Evolutionary conservation across 2,888 invertebrate species (phyloP), one percentile per base, ranked within the genome.

Genomic region (Agapostemon virescens): DNA sequence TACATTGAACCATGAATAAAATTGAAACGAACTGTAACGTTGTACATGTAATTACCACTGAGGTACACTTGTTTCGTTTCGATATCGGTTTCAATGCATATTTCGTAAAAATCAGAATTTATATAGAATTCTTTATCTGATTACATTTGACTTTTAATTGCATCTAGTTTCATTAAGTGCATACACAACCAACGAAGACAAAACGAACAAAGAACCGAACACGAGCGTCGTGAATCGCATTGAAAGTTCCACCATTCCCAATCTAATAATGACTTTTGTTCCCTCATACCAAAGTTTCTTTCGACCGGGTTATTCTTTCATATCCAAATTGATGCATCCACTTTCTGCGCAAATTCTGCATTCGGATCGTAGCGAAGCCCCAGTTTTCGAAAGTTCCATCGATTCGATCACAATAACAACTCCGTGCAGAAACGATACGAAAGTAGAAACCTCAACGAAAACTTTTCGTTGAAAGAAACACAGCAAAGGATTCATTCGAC

Each of bases 301-400:
- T 77, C 55, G 26, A 15, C 2, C 55, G 26, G 26, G 26, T 26
- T 82, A 84, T 82, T 82, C 80, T 77, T 74, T 66, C 70, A 64
- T 78, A 72, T 77, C 66, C 75, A 80, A 82, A 86, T 83, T 49
- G 78, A 77, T 77, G 82, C 73, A 69, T 75, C 74, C 79, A 73
- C 76, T 70, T 85, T 81, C 80, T 73, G 26, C 61, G 73, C 67
- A 66, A 81, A 58, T 30, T 58, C 58, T 86, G 81, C 82, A 82
- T 82, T 30, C 20, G 52, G 9, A n/a, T n/a, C n/a, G 49, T 2
- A 33, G 33, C 33, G 5, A 49, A 36, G 38, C 20, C 49, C 13
- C 63, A 20, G 38, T 30, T 55, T 23, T 33, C 13, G 58, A 11
- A 79, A 81, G 77, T 85, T 82, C 63, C 69, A 74, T 68, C 74